Evolutionary conservation across 2,113 vertebrate genomes (phyloP).

Genomic region (Calypte anna): DNA sequence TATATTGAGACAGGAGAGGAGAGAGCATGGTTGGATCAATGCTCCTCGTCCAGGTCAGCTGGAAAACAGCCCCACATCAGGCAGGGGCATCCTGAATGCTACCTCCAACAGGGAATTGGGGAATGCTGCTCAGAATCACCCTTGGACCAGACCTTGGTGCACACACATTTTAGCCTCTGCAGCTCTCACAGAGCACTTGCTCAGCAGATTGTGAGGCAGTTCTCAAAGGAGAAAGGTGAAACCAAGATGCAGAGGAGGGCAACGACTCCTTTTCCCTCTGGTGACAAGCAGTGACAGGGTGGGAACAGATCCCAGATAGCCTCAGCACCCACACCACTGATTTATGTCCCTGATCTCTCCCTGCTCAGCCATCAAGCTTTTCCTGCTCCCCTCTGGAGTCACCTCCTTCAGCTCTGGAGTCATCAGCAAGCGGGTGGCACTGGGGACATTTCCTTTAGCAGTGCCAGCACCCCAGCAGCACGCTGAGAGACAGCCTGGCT

Average conservation of each 20-base stretch:
- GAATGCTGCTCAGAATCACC: not conserved
- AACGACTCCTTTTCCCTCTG: not conserved
- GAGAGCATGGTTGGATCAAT: not conserved
- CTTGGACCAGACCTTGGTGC: slow-evolving; percentile 10
- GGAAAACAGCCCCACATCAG: not conserved
- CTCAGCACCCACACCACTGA: not conserved
- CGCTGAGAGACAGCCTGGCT: rapidly evolving
- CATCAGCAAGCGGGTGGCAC: not conserved
- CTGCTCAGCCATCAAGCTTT: not conserved
- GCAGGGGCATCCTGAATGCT: not conserved
- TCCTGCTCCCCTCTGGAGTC: not conserved
- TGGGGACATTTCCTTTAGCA: not conserved
- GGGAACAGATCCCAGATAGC: rapidly evolving
- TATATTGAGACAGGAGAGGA: slow-evolving; percentile 41
- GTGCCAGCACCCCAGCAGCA: not conserved
- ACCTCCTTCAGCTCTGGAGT: not conserved
- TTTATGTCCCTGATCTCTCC: not conserved
- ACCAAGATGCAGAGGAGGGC: not conserved
- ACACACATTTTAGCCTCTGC: rapidly evolving
- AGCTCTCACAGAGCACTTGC: not conserved
- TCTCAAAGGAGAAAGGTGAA: slow-evolving; percentile 40
- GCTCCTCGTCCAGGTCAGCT: not conserved
- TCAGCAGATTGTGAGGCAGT: not conserved
- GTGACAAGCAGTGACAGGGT: not conserved
- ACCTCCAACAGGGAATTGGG: not conserved